Base-by-base conservation (phyloP, 2,113 vertebrate species). In the Rattus norvegicus region DNA sequence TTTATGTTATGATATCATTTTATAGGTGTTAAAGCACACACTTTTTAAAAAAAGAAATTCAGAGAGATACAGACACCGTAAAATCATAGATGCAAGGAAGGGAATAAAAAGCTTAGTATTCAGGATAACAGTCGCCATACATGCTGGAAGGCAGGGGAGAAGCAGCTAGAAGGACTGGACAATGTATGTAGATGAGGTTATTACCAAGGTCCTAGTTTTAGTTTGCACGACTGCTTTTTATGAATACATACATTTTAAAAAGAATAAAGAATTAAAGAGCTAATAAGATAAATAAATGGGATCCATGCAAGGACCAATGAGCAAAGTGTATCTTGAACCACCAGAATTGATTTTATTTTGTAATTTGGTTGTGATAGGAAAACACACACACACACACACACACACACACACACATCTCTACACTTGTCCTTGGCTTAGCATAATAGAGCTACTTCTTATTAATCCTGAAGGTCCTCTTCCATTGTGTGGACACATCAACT, bases 211-310 rank as follows among this genome's bases (percentile, higher is more conserved):
- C 56, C 17, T 77, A 59, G 22, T n/a, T 76, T 90, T 63, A 76
- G 88, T 88, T 92, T 43, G 59, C 14, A 90, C 69, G 59, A 30
- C 3, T 75, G 6, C 9, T 92, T 93, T 93, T 93, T 24, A 85
- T 86, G 39, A 93, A 92, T 80, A 11, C 2, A 36, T 43, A 75
- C 9, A 36, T 86, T 81, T 69, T 7, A 91, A 86, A 86, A 65
- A 28, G 26, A 33, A 20, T 63, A 24, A 39, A 11, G 54, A 92
- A 67, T 30, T 76, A 93, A 80, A 81, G 26, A 93, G 22, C 0
- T n/a, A 83, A 56, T 65, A 14, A 95, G 94, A 88, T 63, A 90
- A 95, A 85, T 63, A 86, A 89, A 94, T 80, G n/a, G 33, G 36
- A 77, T 2, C 6, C 17, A 54, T 28, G 28, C 12, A 86, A 86